Percentiles rank a stretch among this genome's conserved stretches.
Conservation (phyloP, 2,888 invertebrate species). For the Phragmatobia fuliginosa region DNA sequence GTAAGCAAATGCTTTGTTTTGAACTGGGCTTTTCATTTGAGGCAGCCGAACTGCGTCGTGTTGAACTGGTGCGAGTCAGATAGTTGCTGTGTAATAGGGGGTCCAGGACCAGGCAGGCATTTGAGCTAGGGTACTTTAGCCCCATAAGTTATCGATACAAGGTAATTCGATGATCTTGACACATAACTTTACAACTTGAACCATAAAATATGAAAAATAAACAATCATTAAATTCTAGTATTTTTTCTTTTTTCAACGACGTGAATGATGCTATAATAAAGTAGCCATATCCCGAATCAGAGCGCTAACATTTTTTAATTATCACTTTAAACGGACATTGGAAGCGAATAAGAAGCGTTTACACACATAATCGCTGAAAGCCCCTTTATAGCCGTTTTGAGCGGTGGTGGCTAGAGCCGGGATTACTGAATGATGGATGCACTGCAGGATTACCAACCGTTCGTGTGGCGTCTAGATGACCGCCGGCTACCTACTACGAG, state of each 20-base stretch:
- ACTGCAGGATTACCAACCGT: slow-evolving; percentile 69
- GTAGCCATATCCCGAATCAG: neutral
- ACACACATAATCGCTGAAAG: slow-evolving; percentile 73
- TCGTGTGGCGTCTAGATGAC: slow-evolving; percentile 58
- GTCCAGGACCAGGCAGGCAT: too few relatives aligned
- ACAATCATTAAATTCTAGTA: too few relatives aligned
- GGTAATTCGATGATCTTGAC: too few relatives aligned
- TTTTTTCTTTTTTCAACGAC: neutral
- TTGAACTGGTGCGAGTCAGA: too few relatives aligned
- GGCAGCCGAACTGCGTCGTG: too few relatives aligned
- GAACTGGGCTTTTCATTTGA: too few relatives aligned
- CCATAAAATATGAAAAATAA: too few relatives aligned
- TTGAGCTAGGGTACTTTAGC: too few relatives aligned
- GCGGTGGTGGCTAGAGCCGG: slow-evolving; percentile 69
- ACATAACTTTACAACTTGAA: too few relatives aligned
- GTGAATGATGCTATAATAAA: neutral
- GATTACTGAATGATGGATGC: slow-evolving; percentile 77
- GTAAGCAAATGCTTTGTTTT: too few relatives aligned
- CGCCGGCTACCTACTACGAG: slow-evolving; percentile 41
- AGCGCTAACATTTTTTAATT: slow-evolving; percentile 53
- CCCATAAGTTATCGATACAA: too few relatives aligned
- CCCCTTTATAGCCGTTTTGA: slow-evolving; percentile 72
- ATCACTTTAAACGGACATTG: slow-evolving; percentile 61
- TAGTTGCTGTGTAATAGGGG: too few relatives aligned
- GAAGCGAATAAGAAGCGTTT: slow-evolving; percentile 65